Base-by-base conservation (phyloP, 2,797 vertebrate species). In the Pygocentrus nattereri region DNA sequence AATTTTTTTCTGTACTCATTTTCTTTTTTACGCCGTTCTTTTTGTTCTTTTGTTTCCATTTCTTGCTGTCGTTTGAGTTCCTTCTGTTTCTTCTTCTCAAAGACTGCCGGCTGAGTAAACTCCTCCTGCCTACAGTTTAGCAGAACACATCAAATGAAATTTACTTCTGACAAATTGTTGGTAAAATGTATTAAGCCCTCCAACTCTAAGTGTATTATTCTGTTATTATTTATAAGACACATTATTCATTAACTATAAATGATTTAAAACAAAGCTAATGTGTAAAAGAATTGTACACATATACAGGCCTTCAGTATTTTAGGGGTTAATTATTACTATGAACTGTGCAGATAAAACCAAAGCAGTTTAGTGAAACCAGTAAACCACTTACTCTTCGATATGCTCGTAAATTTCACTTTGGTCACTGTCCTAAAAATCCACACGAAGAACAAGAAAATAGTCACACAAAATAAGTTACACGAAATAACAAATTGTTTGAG, bases 1-100 rank as follows among this genome's bases (percentile, higher is more conserved):
- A 95, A 95, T 80, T 87, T 95, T 83, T 92, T 95, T 67, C 58
- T 88, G 44, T 92, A 62, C 72, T 93, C 90, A 0, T 88, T 90
- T 85, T 91, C 91, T 85, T 47, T 91, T 85, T 90, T 95, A 86
- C 87, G 88, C 54, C n/a, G 89, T 52, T 91, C 91, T 79, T 85
- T 87, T 77, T 82, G 79, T 0, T 92, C 91, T 81, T 84, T 93
- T 82, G 74, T 92, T 44, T 91, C 87, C 74, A 88, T 84, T 18
- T 91, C 90, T 52, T 44, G 79, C 21, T 83, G 87, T 41, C 47
- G 91, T 78, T 90, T 94, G 27, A 58, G 8, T 0, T 92, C 88
- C 80, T 87, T 92, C 76, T 83, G 85, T 50, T 82, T 85, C 31
- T 76, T 85, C 49, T 62, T 85, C 2, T 80, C 84, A 2, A 49